A percentile compares a stretch with the other conserved stretches of the same genome.
phyloP scores from a whole-genome alignment of 2,888 invertebrate genomes.

The Eurytoma californica region DNA sequence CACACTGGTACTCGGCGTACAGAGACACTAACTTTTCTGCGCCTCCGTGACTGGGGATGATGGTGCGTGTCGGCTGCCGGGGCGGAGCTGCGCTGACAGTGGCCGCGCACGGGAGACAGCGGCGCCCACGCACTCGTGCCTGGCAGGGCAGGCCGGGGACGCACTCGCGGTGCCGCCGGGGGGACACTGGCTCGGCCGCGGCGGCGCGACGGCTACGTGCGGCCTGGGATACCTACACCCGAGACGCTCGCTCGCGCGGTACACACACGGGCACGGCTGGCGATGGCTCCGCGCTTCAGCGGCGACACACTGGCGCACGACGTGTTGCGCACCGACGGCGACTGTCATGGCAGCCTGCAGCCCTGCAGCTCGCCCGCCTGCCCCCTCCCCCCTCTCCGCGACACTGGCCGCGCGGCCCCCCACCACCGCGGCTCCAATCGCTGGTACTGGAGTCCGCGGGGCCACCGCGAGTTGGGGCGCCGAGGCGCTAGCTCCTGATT shows the following conservation, averaged over 20 bases:
- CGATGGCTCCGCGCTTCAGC: conserved; percentile 18
- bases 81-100: too few species aligned
- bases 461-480: neutral
- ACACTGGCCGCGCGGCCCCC: neutral
- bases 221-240: neutral
- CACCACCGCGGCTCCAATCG: neutral
- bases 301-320: conserved; percentile 35
- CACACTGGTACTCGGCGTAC: too few species aligned
- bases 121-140: too few species aligned
- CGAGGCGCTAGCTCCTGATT: neutral
- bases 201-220: neutral
- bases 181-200: too few species aligned
- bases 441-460: neutral
- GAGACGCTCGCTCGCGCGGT: neutral
- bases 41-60: too few species aligned
- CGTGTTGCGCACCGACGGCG: conserved; percentile 57
- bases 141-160: too few species aligned
- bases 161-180: neutral
- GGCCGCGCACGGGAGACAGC: too few species aligned
- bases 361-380: neutral
- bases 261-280: conserved; percentile 18
- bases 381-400: neutral
- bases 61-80: too few species aligned
- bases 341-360: conserved; percentile 65
- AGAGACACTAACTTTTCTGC: too few species aligned